Evolutionary conservation across 53 echinoderm and acorn worm species (phyloP), one percentile per base, ranked within the genome.

Genomic region (Echinarachnius parma): DNA sequence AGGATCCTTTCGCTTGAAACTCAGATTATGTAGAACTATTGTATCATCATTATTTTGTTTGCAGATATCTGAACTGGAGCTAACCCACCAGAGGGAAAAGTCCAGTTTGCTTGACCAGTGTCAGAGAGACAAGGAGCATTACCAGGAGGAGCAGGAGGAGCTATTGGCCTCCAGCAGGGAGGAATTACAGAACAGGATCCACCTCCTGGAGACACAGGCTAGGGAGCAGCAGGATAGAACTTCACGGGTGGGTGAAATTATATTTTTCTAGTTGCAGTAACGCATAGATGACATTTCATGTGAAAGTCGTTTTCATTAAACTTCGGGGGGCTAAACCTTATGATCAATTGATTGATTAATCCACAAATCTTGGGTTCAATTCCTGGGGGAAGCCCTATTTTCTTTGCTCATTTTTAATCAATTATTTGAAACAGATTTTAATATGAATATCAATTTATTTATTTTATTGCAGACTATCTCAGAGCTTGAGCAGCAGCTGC

Each of bases 401-500:
- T n/a, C n/a, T n/a, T n/a, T n/a, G n/a, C n/a, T n/a, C n/a, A n/a
- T n/a, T n/a, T n/a, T n/a, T n/a, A n/a, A n/a, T n/a, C n/a, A n/a
- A n/a, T n/a, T n/a, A n/a, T n/a, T n/a, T n/a, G n/a, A n/a, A n/a
- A n/a, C n/a, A n/a, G 1, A 18, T 1, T 53, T 53, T 22, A 53
- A 53, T 53, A 0, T 19, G 21, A 18, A 53, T 53, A 28, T 56
- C 14, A 15, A 59, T 35, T 19, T 32, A 15, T 34, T 0, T n/a
- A n/a, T n/a, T n/a, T n/a, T n/a, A n/a, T n/a, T 49, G 5, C 33
- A 90, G 90, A 30, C 59, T 32, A 86, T 89, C 26, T 54, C 64
- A 20, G 81, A 80, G 30, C 52, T 93, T 35, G 89, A 93, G 61
- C 59, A 77, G 64, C 80, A 82, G 60, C 64, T 93, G 9, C 33